phyloP scores from a whole-genome alignment of 1,140 invertebrate genomes.

The Dendrolimus punctatus region DNA sequence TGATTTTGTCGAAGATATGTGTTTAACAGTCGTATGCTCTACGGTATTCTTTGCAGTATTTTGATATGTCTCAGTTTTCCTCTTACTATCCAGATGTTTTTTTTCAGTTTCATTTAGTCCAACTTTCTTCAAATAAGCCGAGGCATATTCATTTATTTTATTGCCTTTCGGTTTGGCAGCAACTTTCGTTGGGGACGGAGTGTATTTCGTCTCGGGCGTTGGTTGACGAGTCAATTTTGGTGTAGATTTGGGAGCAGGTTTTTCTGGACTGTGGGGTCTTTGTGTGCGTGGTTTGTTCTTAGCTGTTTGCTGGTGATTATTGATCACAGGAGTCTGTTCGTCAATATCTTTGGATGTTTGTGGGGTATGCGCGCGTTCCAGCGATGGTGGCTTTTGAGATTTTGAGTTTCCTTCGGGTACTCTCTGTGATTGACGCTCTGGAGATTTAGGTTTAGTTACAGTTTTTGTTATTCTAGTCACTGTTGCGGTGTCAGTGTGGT shows the following conservation, averaged over 20 bases:
- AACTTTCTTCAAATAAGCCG: slow-evolving; percentile 68
- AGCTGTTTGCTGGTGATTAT: slow-evolving; percentile 32
- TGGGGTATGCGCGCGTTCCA: slow-evolving; percentile 3
- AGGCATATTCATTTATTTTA: slow-evolving; percentile 63
- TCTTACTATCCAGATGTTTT: slow-evolving; percentile 31
- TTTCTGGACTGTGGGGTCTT: slow-evolving; percentile 42
- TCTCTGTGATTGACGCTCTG: slow-evolving; percentile 13
- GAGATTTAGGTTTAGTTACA: slow-evolving; percentile 17
- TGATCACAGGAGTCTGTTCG: slow-evolving; percentile 23
- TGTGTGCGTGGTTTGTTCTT: slow-evolving; percentile 15
- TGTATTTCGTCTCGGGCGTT: slow-evolving; percentile 50
- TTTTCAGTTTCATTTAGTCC: slow-evolving; percentile 47
- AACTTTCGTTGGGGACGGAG: slow-evolving; percentile 42
- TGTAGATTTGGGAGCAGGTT: slow-evolving; percentile 24
- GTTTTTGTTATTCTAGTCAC: slow-evolving; percentile 30
- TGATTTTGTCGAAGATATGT: slow-evolving; percentile 25
- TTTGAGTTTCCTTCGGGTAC: no score
- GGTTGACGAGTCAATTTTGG: slow-evolving; percentile 30
- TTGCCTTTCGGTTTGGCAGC: slow-evolving; percentile 42
- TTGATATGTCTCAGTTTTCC: slow-evolving; percentile 21
- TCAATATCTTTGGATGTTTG: slow-evolving; percentile 11
- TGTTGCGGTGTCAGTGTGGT: slow-evolving; percentile 20
- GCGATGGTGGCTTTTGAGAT: no score
- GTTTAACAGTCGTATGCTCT: slow-evolving; percentile 16
- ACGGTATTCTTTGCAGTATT: slow-evolving; percentile 16